phyloP scores from a whole-genome alignment of 2,888 invertebrate genomes.

The Gnatocerus cornutus region DNA sequence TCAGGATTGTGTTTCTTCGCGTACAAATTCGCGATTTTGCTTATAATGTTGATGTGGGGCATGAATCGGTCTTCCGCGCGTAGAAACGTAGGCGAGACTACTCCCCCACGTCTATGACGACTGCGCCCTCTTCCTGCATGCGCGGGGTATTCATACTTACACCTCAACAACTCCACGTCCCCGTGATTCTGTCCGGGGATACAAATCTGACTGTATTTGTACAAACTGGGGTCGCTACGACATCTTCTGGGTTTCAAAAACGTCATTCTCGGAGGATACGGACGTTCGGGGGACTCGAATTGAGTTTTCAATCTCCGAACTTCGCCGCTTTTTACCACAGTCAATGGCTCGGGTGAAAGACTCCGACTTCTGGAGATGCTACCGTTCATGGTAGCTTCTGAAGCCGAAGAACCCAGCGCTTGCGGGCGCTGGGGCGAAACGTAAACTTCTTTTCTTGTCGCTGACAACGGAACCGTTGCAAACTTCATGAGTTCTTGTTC shows the following conservation, averaged over 20 bases:
- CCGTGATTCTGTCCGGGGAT: constrained; percentile 71
- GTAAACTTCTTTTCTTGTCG: constrained; percentile 72
- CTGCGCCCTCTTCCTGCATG: constrained; percentile 71
- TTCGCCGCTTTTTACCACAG: constrained; percentile 83
- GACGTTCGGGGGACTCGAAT: constrained; percentile 70
- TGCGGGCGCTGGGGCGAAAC: constrained; percentile 69
- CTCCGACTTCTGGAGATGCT: constrained; percentile 82
- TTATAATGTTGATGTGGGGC: constrained; percentile 93
- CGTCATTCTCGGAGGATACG: constrained; percentile 61
- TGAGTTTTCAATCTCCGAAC: constrained; percentile 85
- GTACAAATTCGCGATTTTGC: constrained; percentile 81
- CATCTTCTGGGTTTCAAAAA: constrained; percentile 73
- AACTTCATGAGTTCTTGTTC: constrained; percentile 79
- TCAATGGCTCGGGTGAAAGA: constrained; percentile 83
- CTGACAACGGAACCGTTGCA: constrained; percentile 72
- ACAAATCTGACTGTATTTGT: constrained; percentile 73
- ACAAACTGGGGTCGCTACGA: constrained; percentile 87
- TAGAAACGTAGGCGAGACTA: constrained; percentile 79
- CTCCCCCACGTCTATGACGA: constrained; percentile 71
- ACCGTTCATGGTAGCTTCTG: constrained; percentile 77
- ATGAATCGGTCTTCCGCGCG: constrained; percentile 83
- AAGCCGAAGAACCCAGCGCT: constrained; percentile 66
- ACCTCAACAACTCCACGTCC: constrained; percentile 77
- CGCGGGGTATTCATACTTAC: constrained; percentile 75
- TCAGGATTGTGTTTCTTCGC: constrained; percentile 62